Evolutionary conservation across 1,140 invertebrate species (phyloP).

Genomic region (Lasaia peninsularis): DNA sequence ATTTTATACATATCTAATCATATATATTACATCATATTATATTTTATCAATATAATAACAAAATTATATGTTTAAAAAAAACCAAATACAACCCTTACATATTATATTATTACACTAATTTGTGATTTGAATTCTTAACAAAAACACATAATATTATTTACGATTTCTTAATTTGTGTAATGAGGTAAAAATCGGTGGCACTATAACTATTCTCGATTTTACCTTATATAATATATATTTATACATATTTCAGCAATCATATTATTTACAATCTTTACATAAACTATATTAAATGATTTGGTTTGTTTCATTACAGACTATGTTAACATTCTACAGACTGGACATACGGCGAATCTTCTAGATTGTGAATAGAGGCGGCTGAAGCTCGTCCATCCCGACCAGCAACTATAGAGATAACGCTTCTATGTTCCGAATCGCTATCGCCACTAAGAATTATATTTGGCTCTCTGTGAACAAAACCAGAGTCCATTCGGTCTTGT

Average conservation of each 20-base stretch:
- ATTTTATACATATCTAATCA: no score
- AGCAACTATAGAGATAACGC: constrained; percentile 66
- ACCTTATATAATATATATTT: neutral
- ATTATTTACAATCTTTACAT: constrained; percentile 18
- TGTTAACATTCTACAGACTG: constrained; percentile 59
- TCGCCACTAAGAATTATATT: constrained; percentile 68
- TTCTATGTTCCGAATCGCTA: constrained; percentile 68
- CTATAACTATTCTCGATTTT: constrained; percentile 6
- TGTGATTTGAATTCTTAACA: neutral
- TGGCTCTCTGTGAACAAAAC: constrained; percentile 58
- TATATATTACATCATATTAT: neutral
- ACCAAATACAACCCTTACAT: neutral
- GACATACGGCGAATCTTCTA: constrained; percentile 56
- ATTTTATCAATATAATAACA: no score
- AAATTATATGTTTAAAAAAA: neutral
- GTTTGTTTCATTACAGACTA: neutral
- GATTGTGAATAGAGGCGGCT: constrained; percentile 44
- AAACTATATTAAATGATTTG: neutral
- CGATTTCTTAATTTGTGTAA: constrained; percentile 16
- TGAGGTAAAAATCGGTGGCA: constrained; percentile 51
- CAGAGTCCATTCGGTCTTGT: constrained; percentile 63
- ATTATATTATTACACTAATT: neutral
- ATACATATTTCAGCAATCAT: neutral
- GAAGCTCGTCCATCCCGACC: constrained; percentile 56
- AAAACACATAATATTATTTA: neutral